phyloP scores from a whole-genome alignment of 35 echinoderm and acorn worm genomes.

The Apostichopus californicus region DNA sequence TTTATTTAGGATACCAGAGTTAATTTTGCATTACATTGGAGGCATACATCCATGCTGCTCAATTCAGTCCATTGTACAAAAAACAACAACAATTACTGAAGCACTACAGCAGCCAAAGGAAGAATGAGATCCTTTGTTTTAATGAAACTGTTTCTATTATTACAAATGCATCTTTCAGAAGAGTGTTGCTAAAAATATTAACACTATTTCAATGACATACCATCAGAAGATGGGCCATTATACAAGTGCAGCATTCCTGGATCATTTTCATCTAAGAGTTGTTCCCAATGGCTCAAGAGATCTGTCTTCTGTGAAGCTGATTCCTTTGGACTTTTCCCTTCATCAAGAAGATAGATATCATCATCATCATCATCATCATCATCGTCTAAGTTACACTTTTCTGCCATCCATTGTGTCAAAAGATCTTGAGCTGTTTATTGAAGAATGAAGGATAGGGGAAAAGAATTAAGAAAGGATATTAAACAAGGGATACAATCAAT shows the following conservation, averaged over 20 bases:
- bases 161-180: no score
- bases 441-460: not conserved
- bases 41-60: no score
- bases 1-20: no score
- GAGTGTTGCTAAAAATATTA: not conserved
- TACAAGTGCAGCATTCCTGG: conserved; percentile 66
- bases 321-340: conserved; percentile 27
- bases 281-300: conserved; percentile 70
- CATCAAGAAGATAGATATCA: conserved; percentile 44
- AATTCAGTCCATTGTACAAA: no score
- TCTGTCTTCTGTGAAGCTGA: conserved; percentile 59
- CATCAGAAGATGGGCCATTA: conserved; percentile 79
- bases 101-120: no score
- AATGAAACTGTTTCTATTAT: no score
- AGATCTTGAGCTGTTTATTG: conserved; percentile 80
- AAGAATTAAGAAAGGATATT: not conserved
- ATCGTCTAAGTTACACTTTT: conserved; percentile 86
- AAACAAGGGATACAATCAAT: no score
- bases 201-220: conserved; percentile 26
- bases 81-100: no score
- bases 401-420: conserved; percentile 95
- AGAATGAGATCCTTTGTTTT: no score
- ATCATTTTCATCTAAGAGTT: conserved; percentile 79
- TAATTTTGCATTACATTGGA: no score
- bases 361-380: conserved; percentile 65